These are phyloP conservation scores for Grammomys surdaster DNA, from an alignment of 2,113 vertebrate species.

Conservation along the genomic window DNA sequence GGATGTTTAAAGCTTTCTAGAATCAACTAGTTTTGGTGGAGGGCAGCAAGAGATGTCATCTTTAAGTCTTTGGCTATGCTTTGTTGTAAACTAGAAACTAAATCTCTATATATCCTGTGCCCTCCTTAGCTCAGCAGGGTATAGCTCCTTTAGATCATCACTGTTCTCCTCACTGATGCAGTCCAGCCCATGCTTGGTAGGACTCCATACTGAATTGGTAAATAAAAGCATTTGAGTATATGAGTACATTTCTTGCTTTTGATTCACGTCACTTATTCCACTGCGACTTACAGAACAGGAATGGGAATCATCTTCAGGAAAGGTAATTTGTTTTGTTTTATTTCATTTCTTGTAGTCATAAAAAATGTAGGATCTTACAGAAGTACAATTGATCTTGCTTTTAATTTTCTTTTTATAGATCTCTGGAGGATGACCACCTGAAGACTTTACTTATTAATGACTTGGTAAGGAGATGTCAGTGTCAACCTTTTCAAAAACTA, in stretches of 20 bases:
- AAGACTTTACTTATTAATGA: slow-evolving; percentile 60
- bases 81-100: background rate
- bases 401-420: slow-evolving; percentile 60
- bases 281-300: background rate
- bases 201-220: background rate
- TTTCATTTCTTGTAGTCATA: slow-evolving; percentile 31
- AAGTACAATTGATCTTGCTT: slow-evolving; percentile 63
- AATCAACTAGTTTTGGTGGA: background rate
- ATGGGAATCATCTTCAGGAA: slow-evolving; percentile 43
- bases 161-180: background rate
- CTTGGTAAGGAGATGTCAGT: slow-evolving; percentile 42
- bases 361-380: slow-evolving; percentile 48
- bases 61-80: background rate
- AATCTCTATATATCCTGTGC: background rate
- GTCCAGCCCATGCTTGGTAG: background rate
- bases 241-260: background rate
- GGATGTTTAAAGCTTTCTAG: background rate
- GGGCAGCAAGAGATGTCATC: too few species aligned
- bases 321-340: slow-evolving; percentile 21
- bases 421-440: slow-evolving; percentile 10
- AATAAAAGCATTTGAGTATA: slow-evolving; percentile 51
- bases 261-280: slow-evolving; percentile 24
- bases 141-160: background rate
- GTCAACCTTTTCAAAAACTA: background rate
- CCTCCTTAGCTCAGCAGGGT: background rate